Evolutionary conservation across 2,797 vertebrate species (phyloP), one percentile per base, ranked within the genome.

Genomic region (Danio choprae): DNA sequence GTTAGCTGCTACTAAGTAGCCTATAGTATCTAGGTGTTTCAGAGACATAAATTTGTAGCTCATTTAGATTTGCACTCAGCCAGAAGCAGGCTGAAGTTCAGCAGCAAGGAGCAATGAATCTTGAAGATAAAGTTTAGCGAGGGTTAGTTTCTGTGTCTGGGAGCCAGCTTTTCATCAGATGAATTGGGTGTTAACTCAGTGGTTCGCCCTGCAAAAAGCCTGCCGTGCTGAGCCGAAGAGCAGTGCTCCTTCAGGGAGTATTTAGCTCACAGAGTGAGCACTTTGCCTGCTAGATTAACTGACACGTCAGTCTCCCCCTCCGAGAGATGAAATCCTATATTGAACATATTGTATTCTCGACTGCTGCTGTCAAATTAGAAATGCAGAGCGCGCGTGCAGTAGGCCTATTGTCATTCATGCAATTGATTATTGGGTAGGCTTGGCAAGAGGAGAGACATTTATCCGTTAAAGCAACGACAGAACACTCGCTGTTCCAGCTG

Each of bases 341-440:
- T 67, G 83, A 80, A 83, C 85, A 62, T 82, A 87, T 86, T 84
- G 79, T 83, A 78, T 86, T 85, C 84, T 82, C 76, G 80, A 59
- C 77, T 74, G 80, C 79, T 81, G 77, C 83, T 84, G 85, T 89
- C 79, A 81, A 83, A 89, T 88, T 86, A 88, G 72, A 81, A 68
- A 80, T 76, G 80, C 85, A 79, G 83, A 59, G 70, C 65, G 82
- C 78, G 69, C 67, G 79, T 83, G 80, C 20, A 63, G 74, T 84
- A 53, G 76, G 83, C 77, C 87, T 80, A 83, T 90, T 94, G 92
- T 94, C 92, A 93, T 92, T 91, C 72, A 77, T 92, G 90, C 93
- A 89, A 94, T 94, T 94, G 92, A 93, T 93, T 93, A 93, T 93
- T 89, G 89, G 84, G 73, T 87, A 89, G 85, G 87, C 89, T 90